These are phyloP conservation scores for Coregonus sp. DNA, from an alignment of 2,797 vertebrate species.

Conservation along the genomic window DNA sequence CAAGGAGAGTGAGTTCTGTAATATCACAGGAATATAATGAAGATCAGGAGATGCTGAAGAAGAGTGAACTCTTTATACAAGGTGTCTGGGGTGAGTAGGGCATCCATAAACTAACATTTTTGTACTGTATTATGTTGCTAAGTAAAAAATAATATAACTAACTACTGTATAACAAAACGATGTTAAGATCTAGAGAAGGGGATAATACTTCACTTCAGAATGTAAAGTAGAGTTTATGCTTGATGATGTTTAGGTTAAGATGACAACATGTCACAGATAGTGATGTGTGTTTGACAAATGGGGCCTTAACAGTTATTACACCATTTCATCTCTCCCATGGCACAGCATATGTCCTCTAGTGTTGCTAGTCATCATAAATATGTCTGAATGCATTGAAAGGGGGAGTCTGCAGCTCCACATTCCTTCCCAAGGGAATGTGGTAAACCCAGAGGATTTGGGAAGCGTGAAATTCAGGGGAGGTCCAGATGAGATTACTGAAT, in stretches of 20 bases:
- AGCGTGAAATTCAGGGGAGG: slow-evolving; percentile 61
- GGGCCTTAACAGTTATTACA: slow-evolving; percentile 4
- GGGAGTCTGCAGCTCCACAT: slow-evolving; percentile 14
- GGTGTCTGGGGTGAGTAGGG: background rate
- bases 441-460: slow-evolving; percentile 48
- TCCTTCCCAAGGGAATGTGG: slow-evolving; percentile 48
- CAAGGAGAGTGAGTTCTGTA: background rate
- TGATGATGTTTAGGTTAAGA: slow-evolving; percentile 12
- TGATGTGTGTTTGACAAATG: slow-evolving; percentile 21
- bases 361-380: slow-evolving; percentile 45
- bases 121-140: background rate
- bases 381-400: slow-evolving; percentile 26
- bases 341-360: slow-evolving; percentile 28
- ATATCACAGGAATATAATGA: background rate
- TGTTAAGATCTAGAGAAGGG: background rate
- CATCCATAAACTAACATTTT: background rate
- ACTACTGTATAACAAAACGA: background rate
- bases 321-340: slow-evolving; percentile 22
- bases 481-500: slow-evolving; percentile 61
- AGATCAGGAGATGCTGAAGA: background rate
- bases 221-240: background rate
- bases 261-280: slow-evolving; percentile 8
- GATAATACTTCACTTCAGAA: background rate
- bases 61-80: background rate
- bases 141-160: background rate